Evolutionary conservation across 1,140 invertebrate species (phyloP).

Genomic region (Ericerus pela): DNA sequence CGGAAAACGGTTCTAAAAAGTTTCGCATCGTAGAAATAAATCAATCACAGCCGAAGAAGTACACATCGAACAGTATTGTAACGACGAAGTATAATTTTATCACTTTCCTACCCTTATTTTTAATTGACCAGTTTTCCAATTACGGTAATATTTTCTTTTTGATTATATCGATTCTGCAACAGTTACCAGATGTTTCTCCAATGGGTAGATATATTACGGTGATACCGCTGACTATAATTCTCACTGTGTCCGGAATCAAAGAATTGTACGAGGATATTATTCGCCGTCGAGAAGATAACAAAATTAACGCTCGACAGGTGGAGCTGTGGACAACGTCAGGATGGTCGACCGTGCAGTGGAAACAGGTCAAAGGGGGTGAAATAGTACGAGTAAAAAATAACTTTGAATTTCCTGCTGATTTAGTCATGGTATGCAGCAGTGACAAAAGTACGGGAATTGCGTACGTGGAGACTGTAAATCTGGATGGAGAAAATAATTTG

Average conservation of each 20-base stretch:
- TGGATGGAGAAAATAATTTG: constrained; percentile 98
- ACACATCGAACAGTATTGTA: background rate
- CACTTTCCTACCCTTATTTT: background rate
- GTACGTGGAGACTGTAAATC: constrained; percentile 96
- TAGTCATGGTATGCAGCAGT: constrained; percentile 74
- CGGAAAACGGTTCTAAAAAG: background rate
- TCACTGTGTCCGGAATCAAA: constrained; percentile 80
- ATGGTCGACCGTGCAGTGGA: constrained; percentile 63
- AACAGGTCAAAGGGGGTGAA: constrained; percentile 65
- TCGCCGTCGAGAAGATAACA: constrained; percentile 31
- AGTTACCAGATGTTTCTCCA: constrained; percentile 91
- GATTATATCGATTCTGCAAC: constrained; percentile 38
- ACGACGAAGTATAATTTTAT: background rate
- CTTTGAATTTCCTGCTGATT: constrained; percentile 85
- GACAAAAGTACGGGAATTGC: constrained; percentile 62
- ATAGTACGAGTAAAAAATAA: constrained; percentile 76
- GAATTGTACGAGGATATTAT: constrained; percentile 88
- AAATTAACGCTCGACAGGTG: constrained; percentile 37
- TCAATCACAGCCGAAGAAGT: background rate
- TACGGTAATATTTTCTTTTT: constrained; percentile 1
- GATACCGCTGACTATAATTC: constrained; percentile 80
- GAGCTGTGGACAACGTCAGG: constrained; percentile 54
- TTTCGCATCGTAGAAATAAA: background rate
- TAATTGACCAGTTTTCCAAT: background rate
- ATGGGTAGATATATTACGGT: constrained; percentile 89